Evolutionary conservation across 2,888 invertebrate genomes (phyloP), one percentile per base, ranked within the genome.

Genomic region (Nipponacmea schrenckii): DNA sequence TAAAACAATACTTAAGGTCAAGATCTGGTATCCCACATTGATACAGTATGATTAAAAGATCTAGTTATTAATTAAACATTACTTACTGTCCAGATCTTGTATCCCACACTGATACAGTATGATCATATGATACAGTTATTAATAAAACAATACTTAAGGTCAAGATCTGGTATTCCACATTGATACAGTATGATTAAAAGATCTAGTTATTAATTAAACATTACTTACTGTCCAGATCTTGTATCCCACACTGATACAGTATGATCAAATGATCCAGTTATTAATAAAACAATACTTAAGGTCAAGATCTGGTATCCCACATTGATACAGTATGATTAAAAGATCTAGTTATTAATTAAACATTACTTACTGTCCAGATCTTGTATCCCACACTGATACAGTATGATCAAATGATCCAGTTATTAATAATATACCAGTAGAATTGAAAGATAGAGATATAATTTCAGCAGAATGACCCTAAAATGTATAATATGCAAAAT

Each of bases 361-460:
- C n/a, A 31, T 62, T 15, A 82, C 85, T 77, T 81, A 88, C 88
- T 85, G 82, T 64, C 88, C 87, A 70, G 90, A 90, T 75, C 93
- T 91, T 4, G 92, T 92, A 86, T 95, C 94, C 94, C 94, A 95
- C 78, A 95, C 87, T 26, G 92, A 91, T 64, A 94, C 92, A 12
- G 93, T 94, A 74, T 92, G 92, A 84, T 95, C 95, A 86, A 95
- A 95, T 2, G 94, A 94, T 8, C 94, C 94, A 0, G 94, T 94
- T 80, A 95, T 91, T 74, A 95, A 88, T 67, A 92, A 89, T 80
- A 92, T 92, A 0, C 94, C 94, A 78, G 92, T 92, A 14, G 89
- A 92, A 82, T 92, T 93, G 84, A 94, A 94, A 81, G 93, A 92
- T 15, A 94, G 89, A 0, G 93, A 92, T 70, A 94, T 93, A 67